Base-by-base conservation (phyloP, 2,888 invertebrate species). In the Pachydiplax longipennis region DNA sequence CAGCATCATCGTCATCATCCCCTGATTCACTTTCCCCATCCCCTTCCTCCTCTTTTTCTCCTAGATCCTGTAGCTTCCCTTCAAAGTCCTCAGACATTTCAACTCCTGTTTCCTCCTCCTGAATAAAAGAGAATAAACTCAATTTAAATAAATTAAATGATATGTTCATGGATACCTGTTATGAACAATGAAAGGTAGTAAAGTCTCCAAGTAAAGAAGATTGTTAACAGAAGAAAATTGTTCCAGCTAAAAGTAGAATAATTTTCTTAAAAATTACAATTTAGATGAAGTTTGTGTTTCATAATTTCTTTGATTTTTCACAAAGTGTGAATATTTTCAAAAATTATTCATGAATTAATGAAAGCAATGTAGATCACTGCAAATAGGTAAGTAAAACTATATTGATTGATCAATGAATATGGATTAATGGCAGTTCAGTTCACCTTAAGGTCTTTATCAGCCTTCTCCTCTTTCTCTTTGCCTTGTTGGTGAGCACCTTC, bases 51-150 rank as follows among this genome's bases (percentile, higher is more conserved):
- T 95, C 94, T 91, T 96, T 95, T 91, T 96, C 95, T 4, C 97
- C 97, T 25, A 97, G 94, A 93, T 99, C 97, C 93, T 98, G 98
- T 91, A 97, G 94, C 93, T 98, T 97, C 0, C 97, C 98, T 91
- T 98, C 98, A 93, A 99, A 99, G 93, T 99, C 98, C 92, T 99
- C 99, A 31, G 97, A 97, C 98, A 99, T 99, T 93, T 99, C 99
- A 91, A 99, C 96, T 31, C 98, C 98, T 90, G 98, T 97, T 91
- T 99, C 98, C 93, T 98, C 97, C 93, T 99, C 98, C 93, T 94
- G 91, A 81, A 93, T 91, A 91, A 80, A 15, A 81, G 0, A 73
- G 61, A 58, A 22, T 82, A 48, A 37, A 25, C 4, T 48, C 53
- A 44, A 25, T 8, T 15, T 22, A n/a, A 4, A 31, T 12, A 61